Evolutionary conservation across 2,113 vertebrate species (phyloP).

Genomic region (Corydoras maculifer): DNA sequence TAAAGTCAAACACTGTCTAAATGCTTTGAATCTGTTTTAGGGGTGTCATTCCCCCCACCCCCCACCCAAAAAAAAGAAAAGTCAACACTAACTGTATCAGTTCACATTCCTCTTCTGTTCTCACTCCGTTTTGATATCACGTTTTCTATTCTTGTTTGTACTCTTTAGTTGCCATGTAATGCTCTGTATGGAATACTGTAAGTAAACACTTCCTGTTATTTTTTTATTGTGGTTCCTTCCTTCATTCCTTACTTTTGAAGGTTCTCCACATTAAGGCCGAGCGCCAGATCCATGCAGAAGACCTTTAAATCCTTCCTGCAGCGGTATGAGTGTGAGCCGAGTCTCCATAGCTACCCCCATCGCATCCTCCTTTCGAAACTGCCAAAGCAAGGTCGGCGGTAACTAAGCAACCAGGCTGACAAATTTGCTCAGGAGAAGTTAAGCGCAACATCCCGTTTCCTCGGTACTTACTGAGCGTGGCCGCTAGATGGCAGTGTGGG

Average conservation of each 20-base stretch:
- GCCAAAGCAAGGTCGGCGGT: constrained; percentile 34
- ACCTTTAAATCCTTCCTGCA: background rate
- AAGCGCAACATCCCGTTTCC: background rate
- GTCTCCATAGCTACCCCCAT: constrained; percentile 40
- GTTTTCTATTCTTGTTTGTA: constrained; percentile 17
- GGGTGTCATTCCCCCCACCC: no score
- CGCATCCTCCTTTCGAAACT: constrained; percentile 23
- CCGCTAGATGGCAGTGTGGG: constrained; percentile 45
- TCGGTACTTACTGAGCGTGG: background rate
- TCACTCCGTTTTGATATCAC: constrained; percentile 17
- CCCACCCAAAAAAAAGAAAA: no score
- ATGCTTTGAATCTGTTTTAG: no score
- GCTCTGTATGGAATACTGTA: constrained; percentile 45
- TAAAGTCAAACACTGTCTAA: constrained; percentile 1
- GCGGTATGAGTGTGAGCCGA: background rate
- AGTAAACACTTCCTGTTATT: constrained; percentile 56
- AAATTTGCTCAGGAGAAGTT: constrained; percentile 7
- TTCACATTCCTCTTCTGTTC: constrained; percentile 9
- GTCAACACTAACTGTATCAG: constrained; percentile 1
- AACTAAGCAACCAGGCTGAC: constrained; percentile 41
- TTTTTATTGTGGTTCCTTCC: constrained; percentile 30
- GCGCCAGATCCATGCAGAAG: no score
- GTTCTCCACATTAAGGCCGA: no score
- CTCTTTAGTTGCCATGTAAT: constrained; percentile 16
- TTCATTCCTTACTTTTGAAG: background rate